These are phyloP conservation scores for Drosophila oshimai DNA, from an alignment of 1,140 invertebrate genomes.

Conservation along the genomic window DNA sequence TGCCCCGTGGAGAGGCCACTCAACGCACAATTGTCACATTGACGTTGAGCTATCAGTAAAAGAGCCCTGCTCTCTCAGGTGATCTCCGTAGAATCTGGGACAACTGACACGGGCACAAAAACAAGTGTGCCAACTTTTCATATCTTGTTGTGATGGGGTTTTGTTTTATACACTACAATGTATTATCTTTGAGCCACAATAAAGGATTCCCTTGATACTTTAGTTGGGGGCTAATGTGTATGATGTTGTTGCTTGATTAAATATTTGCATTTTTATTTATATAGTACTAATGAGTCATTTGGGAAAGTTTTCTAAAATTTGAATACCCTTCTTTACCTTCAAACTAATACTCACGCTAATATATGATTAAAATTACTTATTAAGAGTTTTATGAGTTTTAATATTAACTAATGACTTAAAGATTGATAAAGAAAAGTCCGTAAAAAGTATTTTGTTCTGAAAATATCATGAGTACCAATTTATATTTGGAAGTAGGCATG, in stretches of 20 bases:
- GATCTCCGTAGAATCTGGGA: slow-evolving; percentile 34
- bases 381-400: no score
- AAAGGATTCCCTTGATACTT: slow-evolving; percentile 20
- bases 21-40: slow-evolving; percentile 30
- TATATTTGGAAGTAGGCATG: no score
- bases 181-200: not conserved
- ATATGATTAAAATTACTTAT: no score
- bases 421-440: no score
- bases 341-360: no score
- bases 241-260: not conserved
- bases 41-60: slow-evolving; percentile 44
- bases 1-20: slow-evolving; percentile 29
- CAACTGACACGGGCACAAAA: not conserved
- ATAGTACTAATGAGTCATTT: slow-evolving; percentile 29
- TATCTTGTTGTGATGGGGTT: not conserved
- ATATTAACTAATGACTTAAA: no score
- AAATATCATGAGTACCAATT: no score
- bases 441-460: no score
- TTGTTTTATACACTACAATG: not conserved
- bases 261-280: not conserved
- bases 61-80: slow-evolving; percentile 33
- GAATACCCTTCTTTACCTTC: no score
- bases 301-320: not conserved
- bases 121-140: not conserved
- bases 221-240: no score